phyloP scores from a whole-genome alignment of 1,140 invertebrate genomes.

The Sitophilus oryzae region DNA sequence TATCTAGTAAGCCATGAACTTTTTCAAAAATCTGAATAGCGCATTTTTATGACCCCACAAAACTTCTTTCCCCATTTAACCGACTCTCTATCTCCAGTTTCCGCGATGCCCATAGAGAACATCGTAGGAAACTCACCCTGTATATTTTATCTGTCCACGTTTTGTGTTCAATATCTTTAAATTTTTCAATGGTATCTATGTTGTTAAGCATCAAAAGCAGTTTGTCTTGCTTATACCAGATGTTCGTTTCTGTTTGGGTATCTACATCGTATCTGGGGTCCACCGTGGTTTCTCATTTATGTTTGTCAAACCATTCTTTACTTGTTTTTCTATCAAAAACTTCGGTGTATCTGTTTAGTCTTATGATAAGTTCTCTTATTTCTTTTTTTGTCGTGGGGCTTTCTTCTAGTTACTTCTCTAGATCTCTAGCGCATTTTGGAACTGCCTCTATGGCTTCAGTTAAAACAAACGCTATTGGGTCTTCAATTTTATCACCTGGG shows the following conservation, averaged over 20 bases:
- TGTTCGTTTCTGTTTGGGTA: slow-evolving; percentile 2
- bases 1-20: too few species aligned
- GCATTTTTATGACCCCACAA: too few species aligned
- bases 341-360: not conserved
- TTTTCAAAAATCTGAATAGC: too few species aligned
- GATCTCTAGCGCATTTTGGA: too few species aligned
- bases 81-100: too few species aligned
- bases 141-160: not conserved
- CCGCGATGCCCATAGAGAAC: too few species aligned
- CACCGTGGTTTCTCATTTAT: not conserved
- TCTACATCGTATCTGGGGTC: not conserved
- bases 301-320: not conserved
- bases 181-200: slow-evolving; percentile 1
- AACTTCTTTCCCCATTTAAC: too few species aligned
- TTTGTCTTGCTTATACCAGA: not conserved
- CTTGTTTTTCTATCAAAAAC: not conserved
- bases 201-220: not conserved
- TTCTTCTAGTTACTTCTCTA: too few species aligned
- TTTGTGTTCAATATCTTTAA: not conserved
- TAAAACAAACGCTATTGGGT: too few species aligned
- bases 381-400: slow-evolving; percentile 8
- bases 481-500: too few species aligned
- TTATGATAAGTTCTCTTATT: not conserved
- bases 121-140: too few species aligned
- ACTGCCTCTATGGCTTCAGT: too few species aligned